Evolutionary conservation across 2,888 invertebrate genomes (phyloP), one percentile per base, ranked within the genome.

Genomic region (Phoronis australis): DNA sequence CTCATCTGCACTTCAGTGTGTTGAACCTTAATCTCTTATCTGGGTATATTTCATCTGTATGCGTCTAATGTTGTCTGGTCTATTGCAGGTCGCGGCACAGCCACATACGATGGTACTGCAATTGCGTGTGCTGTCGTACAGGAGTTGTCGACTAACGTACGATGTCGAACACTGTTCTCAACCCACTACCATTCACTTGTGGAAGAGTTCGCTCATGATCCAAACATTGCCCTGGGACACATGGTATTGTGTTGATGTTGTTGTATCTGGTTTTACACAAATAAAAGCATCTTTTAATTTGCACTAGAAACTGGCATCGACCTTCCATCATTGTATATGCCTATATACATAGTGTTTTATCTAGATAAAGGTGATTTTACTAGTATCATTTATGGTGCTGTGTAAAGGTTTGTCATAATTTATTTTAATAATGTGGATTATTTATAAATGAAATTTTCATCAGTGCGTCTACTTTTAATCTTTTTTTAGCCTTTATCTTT

Each of bases 41-140:
- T 35, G 15, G 15, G 35, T 12, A 12, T 35, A 15, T 15, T 15
- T 15, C 35, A 12, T 9, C 15, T 9, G 15, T 35, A 15, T 35
- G 9, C 15, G 35, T 15, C 9, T 9, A 9, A 9, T 35, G 39
- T 12, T n/a, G 15, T 12, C 18, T n/a, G 23, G 47, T 45, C 35
- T 38, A 51, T 55, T 57, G 0, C 60, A 86, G 88, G 92, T 44
- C 85, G 97, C 54, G 96, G 94, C 44, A 99, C 99, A 0, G 91
- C 96, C 0, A 99, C 97, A 0, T 92, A 91, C 78, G 97, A 99
- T 80, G 99, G 99, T 45, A 92, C 92, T 6, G 95, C 97, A 2
- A 91, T 99, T 57, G 99, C 99, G 1, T 87, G 86, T 3, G 87
- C 92, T 4, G 95, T 95, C 27, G 86, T 95, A 37, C 82, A 84